Evolutionary conservation across 2,797 vertebrate species (phyloP), one percentile per base, ranked within the genome.

Genomic region (Rhyacichthys aspro): DNA sequence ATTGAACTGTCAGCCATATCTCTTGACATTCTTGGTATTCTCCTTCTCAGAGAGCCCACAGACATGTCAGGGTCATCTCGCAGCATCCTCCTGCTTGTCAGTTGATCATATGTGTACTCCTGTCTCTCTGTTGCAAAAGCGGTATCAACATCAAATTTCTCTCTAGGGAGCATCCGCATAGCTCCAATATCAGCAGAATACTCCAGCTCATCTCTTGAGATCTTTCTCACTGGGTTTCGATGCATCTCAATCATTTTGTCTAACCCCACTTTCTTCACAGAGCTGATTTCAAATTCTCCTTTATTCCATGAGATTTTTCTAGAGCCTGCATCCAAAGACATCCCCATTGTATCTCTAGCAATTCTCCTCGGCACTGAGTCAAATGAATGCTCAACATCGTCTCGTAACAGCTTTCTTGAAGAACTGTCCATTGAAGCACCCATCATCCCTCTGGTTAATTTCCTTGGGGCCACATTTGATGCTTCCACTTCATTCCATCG

Each of bases 121-220:
- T 78, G 67, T 41, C 41, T 82, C 34, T 86, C 86, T 67, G 60
- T 38, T 12, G 45, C 63, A 15, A 55, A 59, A 1, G 55, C 46
- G 2, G 14, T 42, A 55, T 86, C 83, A 32, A 66, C 43, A 19
- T 85, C 76, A 15, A 59, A 54, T 66, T 67, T 79, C 43, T 88
- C 86, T 74, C 72, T 84, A 34, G 76, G 55, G n/a, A 69, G 19
- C 15, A 74, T 73, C 39, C 71, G 86, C 2, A 74, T 18, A 8
- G 81, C 61, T 39, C 70, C 15, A 50, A 19, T 15, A 33, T 89
- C 81, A 41, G 69, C 3, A 53, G n/a, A 68, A 63, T 80, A 79
- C n/a, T 88, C 86, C 34, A 71, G 39, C 15, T 89, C 88, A 32
- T 89, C 88, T 68, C 73, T 74, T 12, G 86, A 86, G 41, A 86